These are phyloP conservation scores for Agelaius phoeniceus DNA, from an alignment of 2,113 vertebrate species.

Conservation along the genomic window DNA sequence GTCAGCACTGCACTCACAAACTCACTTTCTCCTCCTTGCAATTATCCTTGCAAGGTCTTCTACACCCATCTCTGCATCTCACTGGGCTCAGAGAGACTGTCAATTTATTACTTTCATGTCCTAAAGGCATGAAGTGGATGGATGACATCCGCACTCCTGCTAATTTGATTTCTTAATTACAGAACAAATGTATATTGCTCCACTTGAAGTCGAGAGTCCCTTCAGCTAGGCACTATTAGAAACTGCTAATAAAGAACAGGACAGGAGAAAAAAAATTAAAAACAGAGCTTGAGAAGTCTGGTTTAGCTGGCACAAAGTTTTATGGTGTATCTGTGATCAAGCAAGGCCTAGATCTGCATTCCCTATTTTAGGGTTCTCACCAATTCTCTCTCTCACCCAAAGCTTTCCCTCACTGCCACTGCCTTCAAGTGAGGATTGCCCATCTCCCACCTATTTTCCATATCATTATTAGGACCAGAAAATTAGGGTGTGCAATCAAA, in stretches of 20 bases:
- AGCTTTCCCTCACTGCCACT: not conserved
- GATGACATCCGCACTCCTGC: not conserved
- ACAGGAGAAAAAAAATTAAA: not conserved
- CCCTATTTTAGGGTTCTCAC: not conserved
- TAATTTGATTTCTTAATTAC: constrained; percentile 62
- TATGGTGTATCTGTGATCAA: not conserved
- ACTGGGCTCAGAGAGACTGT: not conserved
- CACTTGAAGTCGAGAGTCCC: not conserved
- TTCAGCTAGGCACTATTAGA: not conserved
- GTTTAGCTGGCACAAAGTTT: not conserved
- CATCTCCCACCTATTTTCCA: not conserved
- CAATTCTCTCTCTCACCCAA: not conserved
- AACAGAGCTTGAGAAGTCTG: not conserved
- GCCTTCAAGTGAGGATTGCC: not conserved
- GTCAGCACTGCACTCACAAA: not conserved
- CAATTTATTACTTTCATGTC: constrained; percentile 20
- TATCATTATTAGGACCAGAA: not conserved
- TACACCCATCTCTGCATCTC: not conserved
- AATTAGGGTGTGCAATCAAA: not conserved
- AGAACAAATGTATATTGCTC: constrained; percentile 18
- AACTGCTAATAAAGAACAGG: not conserved
- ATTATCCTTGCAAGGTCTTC: constrained; percentile 4
- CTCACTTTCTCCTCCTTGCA: not conserved
- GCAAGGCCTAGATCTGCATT: not conserved
- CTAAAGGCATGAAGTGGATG: constrained; percentile 26